phyloP scores from a whole-genome alignment of 2,888 invertebrate species.

The Frankliniella intonsa region DNA sequence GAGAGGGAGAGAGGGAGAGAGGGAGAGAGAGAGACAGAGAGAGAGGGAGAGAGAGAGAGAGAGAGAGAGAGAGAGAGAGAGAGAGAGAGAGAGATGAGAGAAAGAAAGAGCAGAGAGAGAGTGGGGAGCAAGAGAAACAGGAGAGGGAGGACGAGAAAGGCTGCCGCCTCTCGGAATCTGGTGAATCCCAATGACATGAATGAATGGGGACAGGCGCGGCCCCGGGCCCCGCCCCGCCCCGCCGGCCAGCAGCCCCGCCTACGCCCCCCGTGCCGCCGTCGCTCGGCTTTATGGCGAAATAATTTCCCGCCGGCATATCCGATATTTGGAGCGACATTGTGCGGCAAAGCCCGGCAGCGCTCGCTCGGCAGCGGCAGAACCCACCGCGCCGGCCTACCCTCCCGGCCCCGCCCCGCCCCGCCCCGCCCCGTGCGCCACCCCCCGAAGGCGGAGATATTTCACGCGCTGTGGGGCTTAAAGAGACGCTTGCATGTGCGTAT shows the following conservation, averaged over 20 bases:
- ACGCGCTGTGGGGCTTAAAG: too few species aligned
- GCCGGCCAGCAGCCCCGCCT: not conserved
- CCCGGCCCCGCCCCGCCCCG: not conserved
- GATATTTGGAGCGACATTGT: not conserved
- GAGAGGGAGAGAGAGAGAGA: too few species aligned
- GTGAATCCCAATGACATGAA: conserved; percentile 15
- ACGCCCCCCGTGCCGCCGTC: not conserved
- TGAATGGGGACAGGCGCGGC: not conserved
- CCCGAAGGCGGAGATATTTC: too few species aligned
- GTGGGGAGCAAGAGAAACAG: not conserved
- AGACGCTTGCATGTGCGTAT: too few species aligned
- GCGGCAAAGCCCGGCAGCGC: not conserved
- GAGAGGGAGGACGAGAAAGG: not conserved
- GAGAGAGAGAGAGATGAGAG: not conserved
- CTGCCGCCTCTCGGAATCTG: not conserved
- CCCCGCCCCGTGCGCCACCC: not conserved
- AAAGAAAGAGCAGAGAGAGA: not conserved
- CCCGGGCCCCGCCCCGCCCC: too few species aligned
- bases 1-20: not conserved
- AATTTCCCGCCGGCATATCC: conserved; percentile 3
- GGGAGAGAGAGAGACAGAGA: too few species aligned
- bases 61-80: not conserved
- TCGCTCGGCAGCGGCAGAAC: not conserved
- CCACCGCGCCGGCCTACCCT: not conserved
- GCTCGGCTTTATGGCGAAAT: conserved; percentile 2